These are phyloP conservation scores for Mimas tiliae DNA, from an alignment of 2,888 invertebrate species.

Conservation along the genomic window DNA sequence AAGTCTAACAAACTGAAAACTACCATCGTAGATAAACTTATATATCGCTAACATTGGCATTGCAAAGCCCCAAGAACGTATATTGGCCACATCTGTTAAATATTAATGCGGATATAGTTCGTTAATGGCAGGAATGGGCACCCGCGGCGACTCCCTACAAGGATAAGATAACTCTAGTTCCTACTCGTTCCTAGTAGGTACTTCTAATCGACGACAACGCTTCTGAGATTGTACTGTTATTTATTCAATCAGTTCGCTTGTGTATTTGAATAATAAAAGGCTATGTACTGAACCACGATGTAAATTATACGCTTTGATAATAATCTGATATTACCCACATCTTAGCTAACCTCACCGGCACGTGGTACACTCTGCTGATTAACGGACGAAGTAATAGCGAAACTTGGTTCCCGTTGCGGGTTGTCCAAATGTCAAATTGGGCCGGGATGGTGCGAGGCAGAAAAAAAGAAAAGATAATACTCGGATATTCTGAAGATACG, in stretches of 20 bases:
- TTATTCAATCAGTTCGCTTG: conserved; percentile 26
- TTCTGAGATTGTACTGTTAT: conserved; percentile 26
- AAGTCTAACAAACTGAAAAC: neutral
- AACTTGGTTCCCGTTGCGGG: too few species aligned
- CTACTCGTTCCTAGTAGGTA: conserved; percentile 13
- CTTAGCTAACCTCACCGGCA: too few species aligned
- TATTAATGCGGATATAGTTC: conserved; percentile 53
- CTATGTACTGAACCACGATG: too few species aligned
- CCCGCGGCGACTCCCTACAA: conserved; percentile 59
- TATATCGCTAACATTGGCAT: conserved; percentile 1
- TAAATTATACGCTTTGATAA: too few species aligned
- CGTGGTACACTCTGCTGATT: too few species aligned
- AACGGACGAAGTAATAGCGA: too few species aligned
- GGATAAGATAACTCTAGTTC: conserved; percentile 42
- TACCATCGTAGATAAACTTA: neutral
- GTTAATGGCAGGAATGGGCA: conserved; percentile 54
- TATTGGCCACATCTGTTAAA: conserved; percentile 50
- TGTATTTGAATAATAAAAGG: conserved; percentile 19
- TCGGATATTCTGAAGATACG: too few species aligned
- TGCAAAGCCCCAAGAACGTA: conserved; percentile 5
- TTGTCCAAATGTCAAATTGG: too few species aligned
- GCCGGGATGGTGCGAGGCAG: too few species aligned
- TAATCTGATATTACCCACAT: too few species aligned
- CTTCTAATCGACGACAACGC: conserved; percentile 26
- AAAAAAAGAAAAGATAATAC: too few species aligned